Evolutionary conservation across 2,113 vertebrate species (phyloP).

Genomic region (Onychostruthus taczanowskii): DNA sequence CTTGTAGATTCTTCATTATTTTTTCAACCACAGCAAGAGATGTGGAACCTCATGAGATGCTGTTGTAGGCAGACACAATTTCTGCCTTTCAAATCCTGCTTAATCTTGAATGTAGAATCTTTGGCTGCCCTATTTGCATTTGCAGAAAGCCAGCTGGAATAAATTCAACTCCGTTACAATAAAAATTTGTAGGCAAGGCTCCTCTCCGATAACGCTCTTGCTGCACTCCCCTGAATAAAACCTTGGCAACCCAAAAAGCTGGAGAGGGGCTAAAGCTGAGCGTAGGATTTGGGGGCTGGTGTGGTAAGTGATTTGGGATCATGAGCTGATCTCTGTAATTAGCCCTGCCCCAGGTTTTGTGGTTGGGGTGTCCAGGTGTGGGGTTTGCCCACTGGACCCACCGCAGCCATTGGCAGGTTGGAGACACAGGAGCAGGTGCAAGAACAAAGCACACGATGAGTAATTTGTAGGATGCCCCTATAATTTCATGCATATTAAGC

Average conservation of each 20-base stretch:
- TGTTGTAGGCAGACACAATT: background rate
- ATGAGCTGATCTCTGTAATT: background rate
- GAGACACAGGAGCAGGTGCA: background rate
- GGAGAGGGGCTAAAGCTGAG: background rate
- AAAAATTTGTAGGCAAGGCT: background rate
- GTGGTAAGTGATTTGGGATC: background rate
- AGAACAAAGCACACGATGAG: background rate
- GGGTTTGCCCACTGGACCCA: background rate
- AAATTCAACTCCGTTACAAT: background rate
- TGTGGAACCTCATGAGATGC: conserved; percentile 7
- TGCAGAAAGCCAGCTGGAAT: conserved; percentile 31
- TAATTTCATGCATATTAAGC: conserved; percentile 49
- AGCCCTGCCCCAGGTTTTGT: background rate
- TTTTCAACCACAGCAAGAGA: background rate
- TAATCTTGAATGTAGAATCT: conserved; percentile 20
- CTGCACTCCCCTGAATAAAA: background rate
- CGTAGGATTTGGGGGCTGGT: background rate
- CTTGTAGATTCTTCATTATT: background rate
- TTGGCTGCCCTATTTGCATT: background rate
- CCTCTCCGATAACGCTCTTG: background rate
- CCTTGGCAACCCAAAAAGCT: background rate
- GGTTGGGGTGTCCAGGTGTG: background rate
- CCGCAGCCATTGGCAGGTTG: background rate
- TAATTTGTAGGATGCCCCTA: conserved; percentile 41
- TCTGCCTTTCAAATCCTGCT: conserved; percentile 4